Evolutionary conservation across 2,797 vertebrate genomes (phyloP).

Genomic region (Ptychobarbus kaznakovi): DNA sequence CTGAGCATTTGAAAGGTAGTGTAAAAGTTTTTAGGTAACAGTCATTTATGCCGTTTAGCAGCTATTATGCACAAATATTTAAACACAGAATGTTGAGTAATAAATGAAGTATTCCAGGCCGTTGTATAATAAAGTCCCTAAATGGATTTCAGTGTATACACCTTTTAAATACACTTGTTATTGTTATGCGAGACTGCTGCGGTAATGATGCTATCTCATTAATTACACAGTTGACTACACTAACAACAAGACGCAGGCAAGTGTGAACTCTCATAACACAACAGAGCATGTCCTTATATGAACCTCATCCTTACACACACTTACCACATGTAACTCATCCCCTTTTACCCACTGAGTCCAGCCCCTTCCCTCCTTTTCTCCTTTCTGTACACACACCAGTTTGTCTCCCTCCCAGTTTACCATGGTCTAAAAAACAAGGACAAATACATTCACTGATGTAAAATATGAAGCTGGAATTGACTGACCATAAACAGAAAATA

Average conservation of each 20-base stretch:
- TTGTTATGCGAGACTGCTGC: not conserved
- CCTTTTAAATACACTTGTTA: not conserved
- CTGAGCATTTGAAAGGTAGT: not conserved
- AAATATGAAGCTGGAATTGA: not conserved
- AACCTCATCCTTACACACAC: not conserved
- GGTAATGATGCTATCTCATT: not conserved
- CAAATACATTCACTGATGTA: not conserved
- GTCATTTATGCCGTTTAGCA: not conserved
- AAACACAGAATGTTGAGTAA: not conserved
- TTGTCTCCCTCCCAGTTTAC: conserved; percentile 92
- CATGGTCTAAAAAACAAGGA: conserved; percentile 78
- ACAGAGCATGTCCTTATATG: conserved; percentile 1
- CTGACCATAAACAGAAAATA: not conserved
- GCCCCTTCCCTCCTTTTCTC: conserved; percentile 92
- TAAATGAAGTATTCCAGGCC: not conserved
- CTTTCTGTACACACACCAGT: conserved; percentile 92
- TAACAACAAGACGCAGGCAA: not conserved
- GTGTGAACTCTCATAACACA: conserved; percentile 18
- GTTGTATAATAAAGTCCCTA: not conserved
- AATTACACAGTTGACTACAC: conserved; percentile 4
- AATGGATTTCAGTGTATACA: not conserved
- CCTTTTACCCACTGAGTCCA: conserved; percentile 97
- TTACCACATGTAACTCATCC: conserved; percentile 92
- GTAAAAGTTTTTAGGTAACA: not conserved
- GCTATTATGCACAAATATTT: not conserved